Evolutionary conservation across 2,113 vertebrate species (phyloP).

Genomic region (Bos indicus): DNA sequence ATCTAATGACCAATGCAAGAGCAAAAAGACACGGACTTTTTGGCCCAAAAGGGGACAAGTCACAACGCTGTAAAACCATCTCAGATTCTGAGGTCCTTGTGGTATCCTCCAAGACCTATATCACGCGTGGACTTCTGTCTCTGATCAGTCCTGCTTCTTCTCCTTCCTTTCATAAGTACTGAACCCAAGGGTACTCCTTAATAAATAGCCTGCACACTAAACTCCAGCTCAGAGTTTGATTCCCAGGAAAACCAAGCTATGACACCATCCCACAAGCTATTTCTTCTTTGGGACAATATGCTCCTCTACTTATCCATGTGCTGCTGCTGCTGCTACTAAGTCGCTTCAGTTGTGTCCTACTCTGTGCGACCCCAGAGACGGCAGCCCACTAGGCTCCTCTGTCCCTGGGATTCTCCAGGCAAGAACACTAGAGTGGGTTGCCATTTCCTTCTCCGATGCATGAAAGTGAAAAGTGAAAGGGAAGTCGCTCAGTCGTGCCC

Average conservation of each 20-base stretch:
- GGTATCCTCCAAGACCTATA: not conserved
- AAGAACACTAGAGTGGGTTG: too few relatives aligned
- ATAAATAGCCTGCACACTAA: not conserved
- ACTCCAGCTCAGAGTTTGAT: not conserved
- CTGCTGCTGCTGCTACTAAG: too few relatives aligned
- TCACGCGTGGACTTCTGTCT: not conserved
- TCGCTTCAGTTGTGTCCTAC: too few relatives aligned
- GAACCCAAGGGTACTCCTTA: not conserved
- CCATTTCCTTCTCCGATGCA: too few relatives aligned
- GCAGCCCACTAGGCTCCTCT: too few relatives aligned
- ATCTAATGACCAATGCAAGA: not conserved
- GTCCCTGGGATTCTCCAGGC: too few relatives aligned
- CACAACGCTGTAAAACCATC: not conserved
- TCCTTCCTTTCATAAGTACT: not conserved
- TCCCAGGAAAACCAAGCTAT: not conserved
- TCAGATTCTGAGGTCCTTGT: not conserved
- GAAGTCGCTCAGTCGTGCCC: too few relatives aligned
- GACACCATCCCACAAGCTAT: not conserved
- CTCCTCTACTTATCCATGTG: not conserved
- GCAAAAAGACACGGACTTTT: not conserved
- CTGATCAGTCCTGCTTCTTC: not conserved
- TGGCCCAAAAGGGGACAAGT: not conserved
- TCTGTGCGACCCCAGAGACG: too few relatives aligned
- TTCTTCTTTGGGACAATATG: not conserved
- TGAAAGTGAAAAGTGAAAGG: too few relatives aligned